Base-by-base conservation (phyloP, 2,888 invertebrate genomes). In the Smittia aterrima region DNA sequence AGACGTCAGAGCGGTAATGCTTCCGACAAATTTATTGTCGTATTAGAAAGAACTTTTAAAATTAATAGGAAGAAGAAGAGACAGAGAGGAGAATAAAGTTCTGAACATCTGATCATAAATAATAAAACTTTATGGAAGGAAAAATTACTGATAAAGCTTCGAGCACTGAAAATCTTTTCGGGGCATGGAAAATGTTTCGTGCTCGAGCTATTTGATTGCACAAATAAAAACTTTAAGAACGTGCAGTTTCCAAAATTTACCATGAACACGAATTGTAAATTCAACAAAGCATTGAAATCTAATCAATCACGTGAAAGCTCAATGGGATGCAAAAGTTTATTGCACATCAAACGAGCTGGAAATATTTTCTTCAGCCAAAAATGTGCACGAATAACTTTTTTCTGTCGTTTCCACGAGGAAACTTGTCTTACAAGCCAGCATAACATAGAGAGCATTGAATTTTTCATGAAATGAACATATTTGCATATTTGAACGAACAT, bases 291-390 rank as follows among this genome's bases (percentile, higher is more conserved):
- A 22, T 22, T 58, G 58, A 58, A 4, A 2, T 58, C 13, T 22
- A 58, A 58, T 58, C 58, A 58, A 58, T 58, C 58, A 58, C 4
- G 18, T 7, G 58, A 22, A 58, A 58, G 58, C 58, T 22, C 58
- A 22, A 22, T 58, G 58, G 22, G 58, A 58, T 20, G 58, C 20
- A 58, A 58, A 38, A 47, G 47, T 47, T 47, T 6, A 6, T n/a
- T 47, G n/a, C 11, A 47, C 13, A 16, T 47, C 47, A 47, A 47
- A 47, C 13, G 13, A 47, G 47, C 9, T n/a, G n/a, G 16, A n/a
- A 47, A 47, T n/a, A 47, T 47, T 47, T 47, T 47, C 11, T 2
- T 3, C 9, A 47, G 47, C 13, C 4, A 47, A n/a, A n/a, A 47
- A 38, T 11, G n/a, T n/a, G n/a, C n/a, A n/a, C n/a, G n/a, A n/a